phyloP scores from a whole-genome alignment of 2,797 vertebrate genomes.

The Tenualosa thibaudeaui region DNA sequence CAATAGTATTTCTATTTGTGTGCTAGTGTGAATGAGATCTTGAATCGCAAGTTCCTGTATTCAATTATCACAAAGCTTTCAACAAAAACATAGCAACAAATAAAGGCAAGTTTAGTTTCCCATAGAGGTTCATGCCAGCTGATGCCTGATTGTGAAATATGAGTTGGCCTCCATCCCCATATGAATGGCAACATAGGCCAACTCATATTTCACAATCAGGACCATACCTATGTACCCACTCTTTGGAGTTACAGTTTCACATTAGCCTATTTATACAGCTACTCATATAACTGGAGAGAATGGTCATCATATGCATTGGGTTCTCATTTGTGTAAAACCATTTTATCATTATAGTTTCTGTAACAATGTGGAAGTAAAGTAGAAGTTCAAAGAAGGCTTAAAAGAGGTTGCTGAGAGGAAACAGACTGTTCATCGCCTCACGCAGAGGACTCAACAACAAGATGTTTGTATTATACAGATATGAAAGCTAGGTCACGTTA shows the following conservation, averaged over 20 bases:
- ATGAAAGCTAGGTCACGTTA: not conserved
- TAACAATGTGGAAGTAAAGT: not conserved
- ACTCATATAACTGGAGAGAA: constrained; percentile 8
- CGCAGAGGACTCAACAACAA: not conserved
- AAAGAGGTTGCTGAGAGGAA: not conserved
- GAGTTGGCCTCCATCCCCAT: constrained; percentile 13
- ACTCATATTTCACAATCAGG: no score
- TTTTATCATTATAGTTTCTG: no score
- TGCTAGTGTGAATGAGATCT: not conserved
- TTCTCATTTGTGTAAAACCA: not conserved
- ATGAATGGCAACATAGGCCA: constrained; percentile 39
- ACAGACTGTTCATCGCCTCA: not conserved
- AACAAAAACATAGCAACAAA: not conserved
- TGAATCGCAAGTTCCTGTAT: not conserved
- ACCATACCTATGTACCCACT: constrained; percentile 61
- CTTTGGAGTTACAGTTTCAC: constrained; percentile 70
- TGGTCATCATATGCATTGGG: not conserved
- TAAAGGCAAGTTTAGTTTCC: not conserved
- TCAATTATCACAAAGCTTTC: not conserved
- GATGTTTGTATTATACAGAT: not conserved
- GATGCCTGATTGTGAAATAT: not conserved
- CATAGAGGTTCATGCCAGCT: not conserved
- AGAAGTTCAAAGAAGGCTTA: not conserved
- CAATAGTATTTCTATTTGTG: not conserved
- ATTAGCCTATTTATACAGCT: constrained; percentile 70